Conservation (phyloP, 2,113 vertebrate genomes). For the Illadopsis cleaveri region DNA sequence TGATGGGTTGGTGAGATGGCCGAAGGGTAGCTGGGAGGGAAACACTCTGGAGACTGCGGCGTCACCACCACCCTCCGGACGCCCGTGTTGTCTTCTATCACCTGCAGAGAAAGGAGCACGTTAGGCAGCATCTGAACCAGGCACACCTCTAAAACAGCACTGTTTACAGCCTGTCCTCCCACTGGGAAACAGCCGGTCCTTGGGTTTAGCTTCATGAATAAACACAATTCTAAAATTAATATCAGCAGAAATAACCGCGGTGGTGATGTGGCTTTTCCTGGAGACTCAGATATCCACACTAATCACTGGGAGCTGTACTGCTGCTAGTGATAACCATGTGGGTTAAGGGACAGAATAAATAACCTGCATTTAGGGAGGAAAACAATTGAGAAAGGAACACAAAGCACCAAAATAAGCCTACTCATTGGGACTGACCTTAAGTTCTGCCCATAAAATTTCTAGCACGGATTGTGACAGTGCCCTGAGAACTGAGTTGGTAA, state of each 20-base stretch:
- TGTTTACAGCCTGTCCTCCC: not conserved
- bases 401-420: constrained; percentile 16
- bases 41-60: constrained; percentile 95
- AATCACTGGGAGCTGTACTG: not conserved
- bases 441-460: not conserved
- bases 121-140: not conserved
- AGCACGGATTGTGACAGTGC: not conserved
- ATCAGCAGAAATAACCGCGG: not conserved
- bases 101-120: constrained; percentile 69
- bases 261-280: not conserved
- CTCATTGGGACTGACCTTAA: not conserved
- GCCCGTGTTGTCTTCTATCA: constrained; percentile 95
- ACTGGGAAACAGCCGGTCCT: not conserved
- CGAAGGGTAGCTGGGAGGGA: constrained; percentile 93
- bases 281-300: constrained; percentile 1
- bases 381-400: constrained; percentile 13
- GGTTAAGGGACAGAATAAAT: not conserved
- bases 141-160: not conserved
- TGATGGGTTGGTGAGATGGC: constrained; percentile 95
- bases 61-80: constrained; percentile 96
- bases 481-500: not conserved
- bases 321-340: not conserved
- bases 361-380: constrained; percentile 30
- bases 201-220: not conserved
- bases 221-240: constrained; percentile 37